Percentiles rank a stretch among this genome's conserved stretches.
Conservation (phyloP, 2,113 vertebrate genomes). For the Tachuris rubrigastra region DNA sequence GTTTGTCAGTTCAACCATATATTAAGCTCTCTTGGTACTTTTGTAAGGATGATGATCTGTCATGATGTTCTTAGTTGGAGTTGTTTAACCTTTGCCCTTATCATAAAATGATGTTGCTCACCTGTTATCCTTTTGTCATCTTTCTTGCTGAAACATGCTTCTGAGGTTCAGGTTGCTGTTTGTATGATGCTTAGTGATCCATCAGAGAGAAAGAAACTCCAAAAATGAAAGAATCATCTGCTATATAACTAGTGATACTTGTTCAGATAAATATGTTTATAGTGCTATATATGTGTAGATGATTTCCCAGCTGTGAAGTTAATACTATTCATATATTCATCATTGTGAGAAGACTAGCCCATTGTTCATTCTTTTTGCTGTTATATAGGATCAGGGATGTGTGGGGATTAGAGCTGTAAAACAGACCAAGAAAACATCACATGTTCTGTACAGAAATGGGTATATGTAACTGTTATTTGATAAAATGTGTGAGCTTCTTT, state of each 20-base stretch:
- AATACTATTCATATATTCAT: not conserved
- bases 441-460: not conserved
- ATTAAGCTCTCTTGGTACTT: not conserved
- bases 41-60: not conserved
- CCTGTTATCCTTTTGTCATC: not conserved
- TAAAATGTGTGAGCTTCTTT: not conserved
- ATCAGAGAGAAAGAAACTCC: not conserved
- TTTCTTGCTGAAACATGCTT: not conserved
- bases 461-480: not conserved
- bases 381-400: not conserved
- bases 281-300: not conserved
- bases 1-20: not conserved
- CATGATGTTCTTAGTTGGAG: not conserved
- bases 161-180: not conserved
- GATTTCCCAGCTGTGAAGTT: not conserved
- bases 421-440: not conserved
- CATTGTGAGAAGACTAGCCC: not conserved
- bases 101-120: not conserved
- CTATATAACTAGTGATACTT: not conserved
- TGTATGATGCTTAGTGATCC: not conserved
- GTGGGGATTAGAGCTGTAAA: not conserved
- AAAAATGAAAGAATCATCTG: not conserved
- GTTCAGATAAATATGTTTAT: not conserved
- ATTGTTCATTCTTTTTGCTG: not conserved
- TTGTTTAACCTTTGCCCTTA: not conserved